Evolutionary conservation across 2,888 invertebrate species (phyloP), one percentile per base, ranked within the genome.

Genomic region (Hyppa rectilinea): DNA sequence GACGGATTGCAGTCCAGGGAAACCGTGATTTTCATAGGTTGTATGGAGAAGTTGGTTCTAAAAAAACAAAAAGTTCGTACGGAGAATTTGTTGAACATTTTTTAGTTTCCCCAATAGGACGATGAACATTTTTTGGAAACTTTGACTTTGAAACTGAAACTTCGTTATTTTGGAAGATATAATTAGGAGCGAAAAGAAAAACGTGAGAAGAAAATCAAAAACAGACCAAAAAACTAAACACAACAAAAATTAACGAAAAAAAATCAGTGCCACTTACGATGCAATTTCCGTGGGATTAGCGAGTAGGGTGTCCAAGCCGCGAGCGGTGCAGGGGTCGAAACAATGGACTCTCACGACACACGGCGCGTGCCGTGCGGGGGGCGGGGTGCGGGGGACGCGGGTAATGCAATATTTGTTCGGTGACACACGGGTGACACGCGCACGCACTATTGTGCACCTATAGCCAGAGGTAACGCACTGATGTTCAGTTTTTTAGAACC

Each of bases 371-470:
- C 87, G 70, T 75, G 67, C 60, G 73, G 60, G 78, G 75, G 45
- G 78, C 75, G 70, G 73, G 49, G 74, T 4, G 78, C 71, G 81
- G 80, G 56, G 81, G 82, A 78, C 74, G 81, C 73, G 79, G 87
- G 92, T 92, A 94, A 93, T 93, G 95, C 93, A 94, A 94, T 95
- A 95, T 95, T 95, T 95, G 95, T 93, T 92, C 94, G 89, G 91
- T 82, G 94, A 94, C 94, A 93, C 94, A 94, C 95, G 94, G 92
- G 93, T 89, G 94, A 94, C 94, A 94, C 95, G 92, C 94, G 95
- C 86, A 70, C 73, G 81, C 80, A 82, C 90, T 87, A 90, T 93
- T 92, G 92, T 93, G 90, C 93, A 93, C 92, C 92, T 94, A 90
- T 81, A 68, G 83, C 58, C 94, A 94, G 94, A 82, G 89, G 90